Evolutionary conservation across 2,797 vertebrate genomes (phyloP).

Genomic region (Typhlichthys subterraneus): DNA sequence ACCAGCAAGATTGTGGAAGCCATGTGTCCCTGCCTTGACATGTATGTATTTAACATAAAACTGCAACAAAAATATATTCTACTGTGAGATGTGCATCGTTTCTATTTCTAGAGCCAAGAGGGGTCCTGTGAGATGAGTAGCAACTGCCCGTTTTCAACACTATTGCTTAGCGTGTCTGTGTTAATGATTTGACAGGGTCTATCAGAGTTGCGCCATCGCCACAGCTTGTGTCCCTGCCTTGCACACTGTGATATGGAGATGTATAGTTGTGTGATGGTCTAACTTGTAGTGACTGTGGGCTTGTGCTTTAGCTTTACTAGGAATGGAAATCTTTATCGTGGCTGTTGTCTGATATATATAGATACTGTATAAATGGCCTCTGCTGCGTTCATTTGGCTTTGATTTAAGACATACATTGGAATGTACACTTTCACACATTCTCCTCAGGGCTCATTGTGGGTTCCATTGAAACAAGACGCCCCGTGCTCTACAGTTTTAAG

Average conservation of each 20-base stretch:
- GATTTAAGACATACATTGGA: constrained; percentile 41
- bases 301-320: constrained; percentile 65
- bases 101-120: constrained; percentile 44
- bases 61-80: constrained; percentile 71
- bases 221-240: constrained; percentile 48
- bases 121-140: constrained; percentile 56
- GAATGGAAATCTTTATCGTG: constrained; percentile 51
- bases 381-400: constrained; percentile 51
- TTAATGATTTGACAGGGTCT: constrained; percentile 21
- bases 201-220: constrained; percentile 28
- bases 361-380: constrained; percentile 43
- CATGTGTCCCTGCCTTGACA: constrained; percentile 58
- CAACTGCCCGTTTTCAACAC: constrained; percentile 42
- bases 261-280: constrained; percentile 64
- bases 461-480: constrained; percentile 34
- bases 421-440: constrained; percentile 39
- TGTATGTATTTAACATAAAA: constrained; percentile 76
- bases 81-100: constrained; percentile 79
- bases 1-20: constrained; percentile 62
- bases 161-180: constrained; percentile 33
- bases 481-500: constrained; percentile 48
- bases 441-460: constrained; percentile 71
- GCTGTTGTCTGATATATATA: constrained; percentile 58
- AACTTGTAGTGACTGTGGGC: constrained; percentile 65
- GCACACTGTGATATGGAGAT: constrained; percentile 61